Conservation (phyloP, 1,140 invertebrate species). For the Atta cephalotes region DNA sequence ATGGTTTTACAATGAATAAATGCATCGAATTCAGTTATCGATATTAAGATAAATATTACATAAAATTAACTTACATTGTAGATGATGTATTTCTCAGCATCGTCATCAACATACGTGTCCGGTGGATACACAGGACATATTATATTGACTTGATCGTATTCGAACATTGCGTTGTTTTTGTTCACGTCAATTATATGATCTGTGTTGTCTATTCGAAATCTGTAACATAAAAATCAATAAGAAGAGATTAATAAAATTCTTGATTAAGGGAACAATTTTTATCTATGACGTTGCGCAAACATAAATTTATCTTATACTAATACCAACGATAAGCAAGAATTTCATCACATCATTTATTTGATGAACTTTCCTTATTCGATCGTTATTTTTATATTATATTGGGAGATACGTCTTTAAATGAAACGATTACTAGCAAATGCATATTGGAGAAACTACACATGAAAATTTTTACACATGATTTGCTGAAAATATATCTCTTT, state of each 20-base stretch:
- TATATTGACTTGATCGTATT: conserved; percentile 98
- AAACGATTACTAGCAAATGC: neutral
- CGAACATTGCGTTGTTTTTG: conserved; percentile 96
- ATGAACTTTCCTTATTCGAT: neutral
- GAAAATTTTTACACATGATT: neutral
- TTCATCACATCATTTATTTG: neutral
- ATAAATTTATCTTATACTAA: neutral
- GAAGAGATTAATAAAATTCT: neutral
- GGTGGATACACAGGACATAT: conserved; percentile 97
- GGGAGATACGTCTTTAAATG: neutral
- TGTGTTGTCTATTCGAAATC: conserved; percentile 98
- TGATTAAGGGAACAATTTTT: neutral
- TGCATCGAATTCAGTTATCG: neutral
- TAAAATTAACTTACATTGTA: conserved; percentile 92
- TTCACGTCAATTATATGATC: conserved; percentile 99
- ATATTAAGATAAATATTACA: conserved; percentile 15
- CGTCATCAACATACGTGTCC: conserved; percentile 93
- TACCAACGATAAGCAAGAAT: neutral
- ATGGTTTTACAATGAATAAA: neutral
- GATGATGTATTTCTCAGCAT: conserved; percentile 97
- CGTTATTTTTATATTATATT: neutral
- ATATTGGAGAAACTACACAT: neutral
- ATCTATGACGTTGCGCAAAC: neutral
- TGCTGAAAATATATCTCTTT: neutral
- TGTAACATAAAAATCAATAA: conserved; percentile 87